phyloP scores from a whole-genome alignment of 2,113 vertebrate species.

The Melanerpes formicivorus region DNA sequence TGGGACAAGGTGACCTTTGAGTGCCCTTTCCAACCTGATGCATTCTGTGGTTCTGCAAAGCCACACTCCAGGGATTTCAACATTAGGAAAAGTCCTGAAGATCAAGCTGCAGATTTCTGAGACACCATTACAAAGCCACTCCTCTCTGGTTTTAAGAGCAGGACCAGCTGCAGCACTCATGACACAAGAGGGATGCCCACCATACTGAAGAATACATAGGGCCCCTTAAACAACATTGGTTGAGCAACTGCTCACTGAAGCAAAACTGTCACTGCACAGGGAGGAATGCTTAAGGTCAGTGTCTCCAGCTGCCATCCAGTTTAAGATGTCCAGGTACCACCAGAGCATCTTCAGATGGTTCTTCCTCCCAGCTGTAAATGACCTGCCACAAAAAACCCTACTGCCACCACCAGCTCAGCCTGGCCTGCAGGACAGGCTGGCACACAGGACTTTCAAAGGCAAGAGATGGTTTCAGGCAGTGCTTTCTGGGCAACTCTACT shows the following conservation, averaged over 20 bases:
- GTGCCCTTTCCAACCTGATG: too few species aligned
- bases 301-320: neutral
- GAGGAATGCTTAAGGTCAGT: neutral
- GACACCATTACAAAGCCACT: neutral
- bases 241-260: neutral
- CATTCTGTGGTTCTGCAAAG: too few species aligned
- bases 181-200: neutral
- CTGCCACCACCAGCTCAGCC: neutral
- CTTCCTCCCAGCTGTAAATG: neutral
- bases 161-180: neutral
- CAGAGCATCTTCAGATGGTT: neutral
- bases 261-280: neutral
- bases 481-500: neutral
- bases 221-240: neutral
- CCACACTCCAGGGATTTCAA: neutral
- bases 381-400: neutral
- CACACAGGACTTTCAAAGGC: neutral
- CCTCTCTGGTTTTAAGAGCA: rapidly evolving
- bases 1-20: too few species aligned
- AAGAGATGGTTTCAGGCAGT: neutral
- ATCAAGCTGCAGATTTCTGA: neutral
- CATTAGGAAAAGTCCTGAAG: neutral
- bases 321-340: neutral
- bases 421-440: neutral
- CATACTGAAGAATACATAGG: neutral